Percentiles rank a stretch among this genome's conserved stretches.
Conservation (phyloP, 2,888 invertebrate genomes). For the Ischnus inquisitorius region DNA sequence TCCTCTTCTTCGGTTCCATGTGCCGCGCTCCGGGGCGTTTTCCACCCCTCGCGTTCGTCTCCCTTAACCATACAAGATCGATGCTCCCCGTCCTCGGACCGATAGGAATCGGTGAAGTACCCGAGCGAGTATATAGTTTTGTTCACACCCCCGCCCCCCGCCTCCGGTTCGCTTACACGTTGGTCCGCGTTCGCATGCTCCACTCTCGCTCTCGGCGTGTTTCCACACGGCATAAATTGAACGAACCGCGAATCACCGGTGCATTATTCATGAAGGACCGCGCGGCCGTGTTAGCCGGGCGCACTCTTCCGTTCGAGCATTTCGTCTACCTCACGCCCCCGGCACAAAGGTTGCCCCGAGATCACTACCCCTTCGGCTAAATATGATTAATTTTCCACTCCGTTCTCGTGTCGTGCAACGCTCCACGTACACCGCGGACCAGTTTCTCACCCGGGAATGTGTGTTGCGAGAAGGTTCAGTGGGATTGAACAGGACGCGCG, state of each 20-base stretch:
- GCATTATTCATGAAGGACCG: slow-evolving; percentile 76
- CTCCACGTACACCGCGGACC: slow-evolving; percentile 4
- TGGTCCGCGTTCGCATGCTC: slow-evolving; percentile 28
- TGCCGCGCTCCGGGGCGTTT: background rate
- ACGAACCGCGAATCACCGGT: slow-evolving; percentile 74
- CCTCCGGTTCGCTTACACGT: slow-evolving; percentile 2
- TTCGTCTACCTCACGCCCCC: slow-evolving; percentile 7
- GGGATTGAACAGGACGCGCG: slow-evolving; percentile 24
- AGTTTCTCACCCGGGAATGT: slow-evolving; percentile 43
- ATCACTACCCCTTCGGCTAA: slow-evolving; percentile 54
- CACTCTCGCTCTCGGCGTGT: slow-evolving; percentile 58
- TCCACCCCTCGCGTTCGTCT: background rate
- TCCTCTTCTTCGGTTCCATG: slow-evolving; percentile 17
- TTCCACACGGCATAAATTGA: slow-evolving; percentile 76
- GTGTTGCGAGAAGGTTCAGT: slow-evolving; percentile 15
- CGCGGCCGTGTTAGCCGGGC: slow-evolving; percentile 7
- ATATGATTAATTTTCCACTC: slow-evolving; percentile 77
- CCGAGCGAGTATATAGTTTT: slow-evolving; percentile 20
- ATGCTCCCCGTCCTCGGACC: background rate
- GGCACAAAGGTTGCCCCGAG: slow-evolving; percentile 52
- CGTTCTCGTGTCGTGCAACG: slow-evolving; percentile 46
- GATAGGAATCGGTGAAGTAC: slow-evolving; percentile 51
- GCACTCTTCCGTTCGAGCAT: slow-evolving; percentile 11
- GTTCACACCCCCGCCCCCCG: slow-evolving; percentile 18
- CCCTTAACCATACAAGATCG: slow-evolving; percentile 18